Evolutionary conservation across 2,797 vertebrate genomes (phyloP).

Genomic region (Emydoidea blandingii): DNA sequence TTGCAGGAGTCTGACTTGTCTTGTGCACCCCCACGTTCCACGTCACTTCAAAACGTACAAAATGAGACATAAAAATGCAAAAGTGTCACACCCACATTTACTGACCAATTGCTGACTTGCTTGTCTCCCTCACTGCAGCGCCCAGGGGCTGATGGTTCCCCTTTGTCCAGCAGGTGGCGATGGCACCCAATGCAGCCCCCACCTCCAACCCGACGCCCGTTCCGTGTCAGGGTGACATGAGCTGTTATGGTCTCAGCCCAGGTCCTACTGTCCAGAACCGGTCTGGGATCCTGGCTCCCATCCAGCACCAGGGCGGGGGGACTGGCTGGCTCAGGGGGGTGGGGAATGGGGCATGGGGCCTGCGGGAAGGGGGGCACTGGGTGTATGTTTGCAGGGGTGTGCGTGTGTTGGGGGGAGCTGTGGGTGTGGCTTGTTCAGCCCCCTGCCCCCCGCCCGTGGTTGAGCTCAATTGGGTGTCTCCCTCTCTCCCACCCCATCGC

Average conservation of each 20-base stretch:
- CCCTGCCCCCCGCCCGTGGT: neutral
- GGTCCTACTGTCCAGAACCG: neutral
- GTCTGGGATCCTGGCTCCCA: neutral
- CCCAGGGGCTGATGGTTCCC: neutral
- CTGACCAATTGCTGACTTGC: too few relatives aligned
- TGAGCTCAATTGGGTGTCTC: slow-evolving; percentile 22
- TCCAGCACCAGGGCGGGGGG: neutral
- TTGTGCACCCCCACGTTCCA: too few relatives aligned
- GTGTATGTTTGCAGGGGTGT: neutral
- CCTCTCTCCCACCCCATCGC: neutral
- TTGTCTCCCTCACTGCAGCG: too few relatives aligned
- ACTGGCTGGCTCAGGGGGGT: neutral
- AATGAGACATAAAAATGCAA: too few relatives aligned
- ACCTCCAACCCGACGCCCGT: neutral
- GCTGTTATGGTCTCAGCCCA: neutral
- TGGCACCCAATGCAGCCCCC: neutral
- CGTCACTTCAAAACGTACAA: too few relatives aligned
- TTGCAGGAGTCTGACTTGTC: too few relatives aligned
- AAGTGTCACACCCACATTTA: too few relatives aligned
- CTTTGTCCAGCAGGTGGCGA: neutral
- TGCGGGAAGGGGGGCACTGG: too few relatives aligned
- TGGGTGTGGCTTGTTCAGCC: neutral
- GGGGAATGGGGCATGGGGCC: neutral
- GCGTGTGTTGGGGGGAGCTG: neutral
- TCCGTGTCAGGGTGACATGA: neutral